A percentile compares a stretch with the other conserved stretches of the same genome.
phyloP scores from a whole-genome alignment of 2,113 vertebrate species.

The Edolisoma coerulescens region DNA sequence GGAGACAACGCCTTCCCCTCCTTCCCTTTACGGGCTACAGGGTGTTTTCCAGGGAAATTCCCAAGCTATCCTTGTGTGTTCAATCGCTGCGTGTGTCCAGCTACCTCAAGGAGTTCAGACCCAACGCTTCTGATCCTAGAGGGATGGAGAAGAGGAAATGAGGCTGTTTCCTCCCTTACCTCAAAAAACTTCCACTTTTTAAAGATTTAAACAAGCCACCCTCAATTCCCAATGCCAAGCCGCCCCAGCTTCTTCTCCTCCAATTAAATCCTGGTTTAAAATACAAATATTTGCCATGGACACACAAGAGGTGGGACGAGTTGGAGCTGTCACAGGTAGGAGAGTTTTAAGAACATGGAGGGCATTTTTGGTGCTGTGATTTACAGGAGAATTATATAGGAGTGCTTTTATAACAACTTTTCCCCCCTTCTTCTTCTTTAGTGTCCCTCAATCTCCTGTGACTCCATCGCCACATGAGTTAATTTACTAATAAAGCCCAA shows the following conservation, averaged over 20 bases:
- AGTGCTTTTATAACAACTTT: not conserved
- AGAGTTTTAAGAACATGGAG: not conserved
- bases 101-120: not conserved
- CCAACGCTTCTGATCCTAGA: fast-evolving
- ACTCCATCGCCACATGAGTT: not conserved
- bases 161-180: not conserved
- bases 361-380: not conserved
- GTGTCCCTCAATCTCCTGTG: not conserved
- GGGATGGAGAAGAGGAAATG: not conserved
- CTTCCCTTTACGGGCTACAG: not conserved
- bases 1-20: not conserved
- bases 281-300: not conserved
- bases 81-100: fast-evolving
- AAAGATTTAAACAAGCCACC: not conserved
- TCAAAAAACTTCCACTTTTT: not conserved
- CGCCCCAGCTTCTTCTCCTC: not conserved
- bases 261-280: not conserved
- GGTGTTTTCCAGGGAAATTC: not conserved
- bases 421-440: not conserved
- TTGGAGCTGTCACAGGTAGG: not conserved
- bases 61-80: not conserved
- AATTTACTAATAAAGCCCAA: not conserved
- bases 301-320: not conserved
- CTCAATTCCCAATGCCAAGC: not conserved
- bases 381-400: fast-evolving